Conservation (phyloP, 2,113 vertebrate genomes). For the Spheniscus mendiculus region DNA sequence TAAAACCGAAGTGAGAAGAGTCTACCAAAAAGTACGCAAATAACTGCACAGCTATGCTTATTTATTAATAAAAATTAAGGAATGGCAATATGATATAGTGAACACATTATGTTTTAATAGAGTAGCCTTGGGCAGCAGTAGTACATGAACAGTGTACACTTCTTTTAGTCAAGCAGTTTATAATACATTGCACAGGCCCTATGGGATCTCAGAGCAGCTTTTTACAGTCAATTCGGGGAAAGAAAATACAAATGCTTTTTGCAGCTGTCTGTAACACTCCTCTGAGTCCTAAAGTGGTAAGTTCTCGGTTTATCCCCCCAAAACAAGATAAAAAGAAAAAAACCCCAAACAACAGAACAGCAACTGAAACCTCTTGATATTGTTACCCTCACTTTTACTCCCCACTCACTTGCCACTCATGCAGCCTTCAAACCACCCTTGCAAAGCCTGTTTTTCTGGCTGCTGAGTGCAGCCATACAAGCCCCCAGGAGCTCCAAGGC, state of each 20-base stretch:
- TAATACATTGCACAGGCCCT: neutral
- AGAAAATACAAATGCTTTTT: slow-evolving; percentile 7
- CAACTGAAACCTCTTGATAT: neutral
- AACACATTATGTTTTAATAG: neutral
- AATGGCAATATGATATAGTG: neutral
- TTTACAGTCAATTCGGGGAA: neutral
- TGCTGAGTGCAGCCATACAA: neutral
- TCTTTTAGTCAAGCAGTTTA: slow-evolving; percentile 1
- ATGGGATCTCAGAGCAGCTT: neutral
- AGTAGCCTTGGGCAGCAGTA: slow-evolving; percentile 5
- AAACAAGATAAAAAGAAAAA: neutral
- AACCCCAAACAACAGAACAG: neutral
- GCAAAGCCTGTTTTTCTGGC: neutral
- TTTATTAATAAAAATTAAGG: slow-evolving; percentile 49
- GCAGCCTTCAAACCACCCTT: neutral
- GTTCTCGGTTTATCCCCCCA: neutral
- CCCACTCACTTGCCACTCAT: neutral
- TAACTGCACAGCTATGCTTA: neutral
- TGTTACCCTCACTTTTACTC: neutral
- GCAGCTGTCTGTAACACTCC: neutral
- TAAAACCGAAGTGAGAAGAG: neutral
- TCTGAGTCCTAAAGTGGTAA: neutral
- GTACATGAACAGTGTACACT: neutral
- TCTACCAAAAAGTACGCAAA: neutral
- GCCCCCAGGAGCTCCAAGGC: neutral